Conservation (phyloP, 2,113 vertebrate genomes). For the Cinclus mexicanus region DNA sequence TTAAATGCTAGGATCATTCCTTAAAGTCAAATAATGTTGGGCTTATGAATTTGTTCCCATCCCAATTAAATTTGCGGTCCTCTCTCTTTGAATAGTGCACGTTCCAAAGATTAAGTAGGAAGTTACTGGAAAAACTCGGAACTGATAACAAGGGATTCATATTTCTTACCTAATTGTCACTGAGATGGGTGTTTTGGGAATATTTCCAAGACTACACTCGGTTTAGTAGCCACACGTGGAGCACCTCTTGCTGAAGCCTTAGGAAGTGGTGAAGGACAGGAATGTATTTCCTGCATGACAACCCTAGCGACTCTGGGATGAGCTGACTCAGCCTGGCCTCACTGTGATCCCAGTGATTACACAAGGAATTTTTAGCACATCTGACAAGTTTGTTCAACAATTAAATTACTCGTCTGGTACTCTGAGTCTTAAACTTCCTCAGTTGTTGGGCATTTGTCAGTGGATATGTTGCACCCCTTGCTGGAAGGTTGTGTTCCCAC, state of each 20-base stretch:
- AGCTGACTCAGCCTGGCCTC: background rate
- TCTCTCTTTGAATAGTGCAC: background rate
- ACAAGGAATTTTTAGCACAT: background rate
- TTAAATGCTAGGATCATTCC: background rate
- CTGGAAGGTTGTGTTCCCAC: background rate
- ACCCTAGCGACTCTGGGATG: background rate
- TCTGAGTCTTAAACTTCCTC: background rate
- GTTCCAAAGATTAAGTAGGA: background rate
- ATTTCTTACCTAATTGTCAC: background rate
- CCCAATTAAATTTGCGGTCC: background rate
- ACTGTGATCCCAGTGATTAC: background rate
- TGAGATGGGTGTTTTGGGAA: background rate
- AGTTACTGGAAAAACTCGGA: constrained; percentile 24
- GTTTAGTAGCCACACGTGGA: background rate
- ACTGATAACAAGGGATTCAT: background rate
- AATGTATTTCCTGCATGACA: background rate
- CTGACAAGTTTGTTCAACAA: background rate
- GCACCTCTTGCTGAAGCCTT: background rate
- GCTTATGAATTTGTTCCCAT: background rate
- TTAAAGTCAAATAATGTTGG: background rate
- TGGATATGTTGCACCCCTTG: background rate
- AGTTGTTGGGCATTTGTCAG: background rate
- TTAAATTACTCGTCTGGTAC: background rate
- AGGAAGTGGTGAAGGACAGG: background rate
- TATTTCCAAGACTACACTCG: background rate